These are phyloP conservation scores for Latrodectus hesperus DNA, from an alignment of 2,888 invertebrate genomes.

Conservation along the genomic window DNA sequence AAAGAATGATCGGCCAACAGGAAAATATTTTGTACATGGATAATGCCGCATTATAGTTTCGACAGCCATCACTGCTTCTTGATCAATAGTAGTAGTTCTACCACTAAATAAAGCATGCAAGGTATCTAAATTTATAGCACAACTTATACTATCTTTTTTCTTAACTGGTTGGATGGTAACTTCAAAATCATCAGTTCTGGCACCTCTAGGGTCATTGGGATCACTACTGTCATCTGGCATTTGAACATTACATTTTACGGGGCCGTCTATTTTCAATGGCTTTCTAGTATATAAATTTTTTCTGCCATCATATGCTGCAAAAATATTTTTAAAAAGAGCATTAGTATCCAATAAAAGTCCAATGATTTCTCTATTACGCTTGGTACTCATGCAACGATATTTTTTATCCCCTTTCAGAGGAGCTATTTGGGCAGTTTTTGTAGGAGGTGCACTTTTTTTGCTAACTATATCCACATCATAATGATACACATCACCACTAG, in stretches of 20 bases:
- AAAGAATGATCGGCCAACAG: constrained; percentile 67
- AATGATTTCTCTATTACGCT: constrained; percentile 77
- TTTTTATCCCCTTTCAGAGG: constrained; percentile 75
- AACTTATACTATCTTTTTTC: constrained; percentile 51
- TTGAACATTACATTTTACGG: constrained; percentile 18
- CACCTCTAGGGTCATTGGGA: constrained; percentile 30
- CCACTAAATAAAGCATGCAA: constrained; percentile 53
- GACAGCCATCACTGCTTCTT: constrained; percentile 67
- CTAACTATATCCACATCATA: constrained; percentile 77
- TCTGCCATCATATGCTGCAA: constrained; percentile 78
- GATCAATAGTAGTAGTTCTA: constrained; percentile 16
- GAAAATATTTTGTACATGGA: constrained; percentile 53
- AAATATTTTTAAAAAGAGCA: constrained; percentile 75
- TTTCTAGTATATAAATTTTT: constrained; percentile 78
- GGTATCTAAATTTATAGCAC: constrained; percentile 62
- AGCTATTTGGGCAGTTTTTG: constrained; percentile 73
- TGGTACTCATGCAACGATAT: constrained; percentile 60
- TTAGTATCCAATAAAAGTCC: constrained; percentile 76
- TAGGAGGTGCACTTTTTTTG: constrained; percentile 63
- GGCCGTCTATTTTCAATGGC: constrained; percentile 73
- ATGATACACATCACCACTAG: constrained; percentile 77
- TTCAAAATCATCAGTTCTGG: constrained; percentile 26
- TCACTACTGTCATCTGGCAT: constrained; percentile 29
- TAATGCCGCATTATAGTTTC: constrained; percentile 67
- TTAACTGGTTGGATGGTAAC: constrained; percentile 57